Conservation (phyloP, 2,113 vertebrate genomes). For the Amazona vittata region DNA sequence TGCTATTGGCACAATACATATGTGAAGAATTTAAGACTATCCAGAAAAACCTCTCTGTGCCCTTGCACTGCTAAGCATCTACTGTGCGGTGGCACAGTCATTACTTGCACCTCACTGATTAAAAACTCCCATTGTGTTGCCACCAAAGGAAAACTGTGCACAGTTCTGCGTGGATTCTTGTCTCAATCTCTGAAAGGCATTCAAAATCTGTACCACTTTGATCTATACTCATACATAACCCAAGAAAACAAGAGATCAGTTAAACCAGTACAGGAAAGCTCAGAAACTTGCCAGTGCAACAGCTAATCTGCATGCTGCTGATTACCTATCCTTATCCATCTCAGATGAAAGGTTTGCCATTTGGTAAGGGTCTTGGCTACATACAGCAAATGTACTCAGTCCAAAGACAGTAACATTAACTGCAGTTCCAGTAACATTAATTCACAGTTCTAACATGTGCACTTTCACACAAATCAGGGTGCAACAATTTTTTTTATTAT, state of each 20-base stretch:
- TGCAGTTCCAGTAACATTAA: background rate
- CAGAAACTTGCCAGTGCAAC: background rate
- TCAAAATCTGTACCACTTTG: background rate
- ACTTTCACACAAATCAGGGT: background rate
- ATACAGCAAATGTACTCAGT: background rate
- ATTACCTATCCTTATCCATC: background rate
- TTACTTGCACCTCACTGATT: rapidly evolving
- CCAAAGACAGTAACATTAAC: background rate
- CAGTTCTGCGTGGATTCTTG: background rate
- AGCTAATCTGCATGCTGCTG: background rate
- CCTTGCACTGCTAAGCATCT: background rate
- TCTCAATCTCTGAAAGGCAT: background rate
- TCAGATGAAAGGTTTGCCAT: background rate
- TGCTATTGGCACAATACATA: background rate
- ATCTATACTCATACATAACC: background rate
- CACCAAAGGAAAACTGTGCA: background rate
- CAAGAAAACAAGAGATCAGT: background rate
- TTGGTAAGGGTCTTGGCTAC: background rate
- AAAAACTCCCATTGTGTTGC: background rate
- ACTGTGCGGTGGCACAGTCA: background rate
- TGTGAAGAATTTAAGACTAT: background rate
- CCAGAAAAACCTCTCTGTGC: background rate
- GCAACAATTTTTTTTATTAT: background rate
- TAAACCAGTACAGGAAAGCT: background rate
- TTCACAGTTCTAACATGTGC: background rate